Evolutionary conservation across 2,888 invertebrate species (phyloP).

Genomic region (Morinoia aosen): DNA sequence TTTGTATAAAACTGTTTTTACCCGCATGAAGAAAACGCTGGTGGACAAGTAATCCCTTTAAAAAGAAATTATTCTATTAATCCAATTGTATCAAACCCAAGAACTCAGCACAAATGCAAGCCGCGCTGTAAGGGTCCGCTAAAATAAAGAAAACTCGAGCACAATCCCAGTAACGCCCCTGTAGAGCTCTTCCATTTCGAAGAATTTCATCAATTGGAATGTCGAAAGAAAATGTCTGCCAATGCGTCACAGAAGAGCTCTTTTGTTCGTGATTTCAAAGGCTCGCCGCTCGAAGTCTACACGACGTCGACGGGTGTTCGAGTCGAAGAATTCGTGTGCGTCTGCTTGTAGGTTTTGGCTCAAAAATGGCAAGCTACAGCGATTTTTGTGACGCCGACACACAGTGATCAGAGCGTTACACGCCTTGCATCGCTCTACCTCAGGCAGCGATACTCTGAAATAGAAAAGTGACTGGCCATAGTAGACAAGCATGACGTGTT

Average conservation of each 20-base stretch:
- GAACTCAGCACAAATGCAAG: background rate
- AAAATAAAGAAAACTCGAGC: background rate
- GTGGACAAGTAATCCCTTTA: background rate
- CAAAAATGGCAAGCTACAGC: constrained; percentile 47
- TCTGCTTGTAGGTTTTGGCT: constrained; percentile 44
- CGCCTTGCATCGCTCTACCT: constrained; percentile 23
- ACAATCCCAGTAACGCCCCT: background rate
- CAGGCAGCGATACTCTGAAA: constrained; percentile 14
- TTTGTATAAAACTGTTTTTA: background rate
- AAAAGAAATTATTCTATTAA: background rate
- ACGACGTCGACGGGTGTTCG: constrained; percentile 46
- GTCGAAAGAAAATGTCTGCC: constrained; percentile 51
- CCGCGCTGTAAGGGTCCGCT: background rate
- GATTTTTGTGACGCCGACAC: constrained; percentile 36
- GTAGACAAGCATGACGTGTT: constrained; percentile 27
- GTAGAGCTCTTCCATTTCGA: constrained; percentile 22
- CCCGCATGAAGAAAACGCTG: background rate
- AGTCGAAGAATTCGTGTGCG: constrained; percentile 44
- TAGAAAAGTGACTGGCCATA: background rate
- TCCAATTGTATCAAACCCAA: background rate
- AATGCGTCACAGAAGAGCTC: constrained; percentile 28
- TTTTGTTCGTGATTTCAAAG: constrained; percentile 51
- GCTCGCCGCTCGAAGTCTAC: constrained; percentile 47
- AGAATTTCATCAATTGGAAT: constrained; percentile 43
- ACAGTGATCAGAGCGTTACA: constrained; percentile 23